phyloP scores from a whole-genome alignment of 2,113 vertebrate genomes.

The Zingel zingel region DNA sequence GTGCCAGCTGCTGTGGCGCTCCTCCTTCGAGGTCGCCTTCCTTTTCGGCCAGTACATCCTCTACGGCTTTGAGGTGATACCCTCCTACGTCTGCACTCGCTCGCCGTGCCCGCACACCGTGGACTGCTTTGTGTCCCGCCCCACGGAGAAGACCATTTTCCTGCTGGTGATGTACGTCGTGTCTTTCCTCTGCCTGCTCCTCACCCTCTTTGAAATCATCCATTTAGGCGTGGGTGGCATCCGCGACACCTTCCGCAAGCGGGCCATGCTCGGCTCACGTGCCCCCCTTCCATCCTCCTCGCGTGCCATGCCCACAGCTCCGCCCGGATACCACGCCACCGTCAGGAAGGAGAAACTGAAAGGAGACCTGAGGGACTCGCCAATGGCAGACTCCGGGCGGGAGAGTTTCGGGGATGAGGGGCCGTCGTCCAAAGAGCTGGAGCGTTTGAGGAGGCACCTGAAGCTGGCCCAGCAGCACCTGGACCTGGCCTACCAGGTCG shows the following conservation, averaged over 20 bases:
- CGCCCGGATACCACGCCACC: constrained; percentile 87
- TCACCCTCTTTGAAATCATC: constrained; percentile 89
- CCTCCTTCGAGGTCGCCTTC: constrained; percentile 86
- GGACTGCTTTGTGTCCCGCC: constrained; percentile 92
- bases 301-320: constrained; percentile 71
- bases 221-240: constrained; percentile 88
- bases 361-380: constrained; percentile 76
- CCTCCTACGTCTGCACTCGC: constrained; percentile 88
- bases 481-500: constrained; percentile 87
- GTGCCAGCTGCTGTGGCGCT: constrained; percentile 88
- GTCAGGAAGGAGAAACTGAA: constrained; percentile 86
- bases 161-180: constrained; percentile 91
- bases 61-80: constrained; percentile 88
- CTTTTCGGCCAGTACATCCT: constrained; percentile 90
- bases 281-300: constrained; percentile 23
- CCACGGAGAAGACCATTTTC: constrained; percentile 93
- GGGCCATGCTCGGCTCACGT: constrained; percentile 30
- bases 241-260: constrained; percentile 83
- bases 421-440: constrained; percentile 76
- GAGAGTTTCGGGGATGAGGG: constrained; percentile 80
- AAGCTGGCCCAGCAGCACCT: constrained; percentile 90
- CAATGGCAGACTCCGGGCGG: constrained; percentile 65
- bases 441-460: constrained; percentile 86
- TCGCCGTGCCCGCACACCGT: constrained; percentile 90
- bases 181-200: constrained; percentile 88